Percentiles rank a stretch among this genome's conserved stretches.
phyloP scores from a whole-genome alignment of 2,113 vertebrate genomes.

The Rhinoderma darwinii region DNA sequence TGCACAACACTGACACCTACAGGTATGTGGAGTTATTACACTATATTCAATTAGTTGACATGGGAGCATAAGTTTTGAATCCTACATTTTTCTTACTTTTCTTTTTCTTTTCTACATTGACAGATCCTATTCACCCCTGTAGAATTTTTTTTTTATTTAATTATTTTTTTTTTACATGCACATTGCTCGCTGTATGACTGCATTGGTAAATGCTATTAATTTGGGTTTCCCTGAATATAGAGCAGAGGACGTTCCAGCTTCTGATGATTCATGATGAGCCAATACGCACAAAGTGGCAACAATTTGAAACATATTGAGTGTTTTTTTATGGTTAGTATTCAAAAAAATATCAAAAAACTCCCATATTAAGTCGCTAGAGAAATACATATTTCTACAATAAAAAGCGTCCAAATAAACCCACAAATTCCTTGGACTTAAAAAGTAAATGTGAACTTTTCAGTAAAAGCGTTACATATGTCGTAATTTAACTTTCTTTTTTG shows the following conservation, averaged over 20 bases:
- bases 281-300: slow-evolving; percentile 16
- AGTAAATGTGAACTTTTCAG: slow-evolving; percentile 1
- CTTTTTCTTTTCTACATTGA: not conserved
- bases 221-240: not conserved
- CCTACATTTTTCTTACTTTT: not conserved
- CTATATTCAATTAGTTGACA: too few relatives aligned
- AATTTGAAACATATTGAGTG: slow-evolving; percentile 30
- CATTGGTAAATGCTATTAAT: not conserved
- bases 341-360: slow-evolving; percentile 3
- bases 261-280: slow-evolving; percentile 22
- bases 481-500: not conserved
- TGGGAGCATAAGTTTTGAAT: not conserved
- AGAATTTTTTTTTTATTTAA: too few relatives aligned
- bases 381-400: slow-evolving; percentile 17
- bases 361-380: slow-evolving; percentile 4
- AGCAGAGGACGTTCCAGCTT: not conserved
- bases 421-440: slow-evolving; percentile 40
- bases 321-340: slow-evolving; percentile 33
- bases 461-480: slow-evolving; percentile 26
- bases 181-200: not conserved
- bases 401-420: slow-evolving; percentile 26
- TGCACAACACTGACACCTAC: not conserved
- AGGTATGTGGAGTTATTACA: not conserved
- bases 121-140: not conserved
- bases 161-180: too few relatives aligned